These are phyloP conservation scores for Brachypterus glaber DNA, from an alignment of 2,888 invertebrate genomes.

Conservation along the genomic window DNA sequence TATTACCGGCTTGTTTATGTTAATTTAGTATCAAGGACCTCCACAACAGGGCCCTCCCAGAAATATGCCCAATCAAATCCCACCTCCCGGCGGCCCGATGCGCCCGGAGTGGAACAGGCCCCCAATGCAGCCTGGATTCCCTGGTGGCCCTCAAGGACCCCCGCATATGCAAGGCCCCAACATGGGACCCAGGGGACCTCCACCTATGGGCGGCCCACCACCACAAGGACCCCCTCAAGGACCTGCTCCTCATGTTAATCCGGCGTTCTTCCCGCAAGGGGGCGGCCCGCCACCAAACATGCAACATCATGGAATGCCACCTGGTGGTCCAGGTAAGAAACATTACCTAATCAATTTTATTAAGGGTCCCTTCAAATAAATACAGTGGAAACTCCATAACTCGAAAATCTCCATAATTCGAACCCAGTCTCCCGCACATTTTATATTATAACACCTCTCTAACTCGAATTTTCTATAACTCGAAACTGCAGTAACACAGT, in stretches of 20 bases:
- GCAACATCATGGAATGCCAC: constrained; percentile 44
- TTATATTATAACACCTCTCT: no score
- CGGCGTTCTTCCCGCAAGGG: constrained; percentile 86
- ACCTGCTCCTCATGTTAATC: constrained; percentile 92
- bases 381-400: no score
- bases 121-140: constrained; percentile 60
- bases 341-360: no score
- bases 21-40: constrained; percentile 47
- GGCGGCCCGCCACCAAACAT: constrained; percentile 48
- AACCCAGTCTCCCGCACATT: no score
- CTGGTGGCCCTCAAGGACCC: constrained; percentile 57
- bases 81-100: constrained; percentile 51
- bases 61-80: constrained; percentile 47
- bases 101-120: constrained; percentile 68
- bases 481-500: no score
- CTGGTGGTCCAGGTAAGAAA: constrained; percentile 33
- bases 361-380: no score
- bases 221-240: constrained; percentile 50
- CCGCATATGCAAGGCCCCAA: constrained; percentile 59
- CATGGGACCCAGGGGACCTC: constrained; percentile 49
- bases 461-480: no score
- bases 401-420: no score
- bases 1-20: no score
- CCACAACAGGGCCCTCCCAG: constrained; percentile 51
- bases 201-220: constrained; percentile 41